phyloP scores from a whole-genome alignment of 2,888 invertebrate species.

The Adela reaumurella region DNA sequence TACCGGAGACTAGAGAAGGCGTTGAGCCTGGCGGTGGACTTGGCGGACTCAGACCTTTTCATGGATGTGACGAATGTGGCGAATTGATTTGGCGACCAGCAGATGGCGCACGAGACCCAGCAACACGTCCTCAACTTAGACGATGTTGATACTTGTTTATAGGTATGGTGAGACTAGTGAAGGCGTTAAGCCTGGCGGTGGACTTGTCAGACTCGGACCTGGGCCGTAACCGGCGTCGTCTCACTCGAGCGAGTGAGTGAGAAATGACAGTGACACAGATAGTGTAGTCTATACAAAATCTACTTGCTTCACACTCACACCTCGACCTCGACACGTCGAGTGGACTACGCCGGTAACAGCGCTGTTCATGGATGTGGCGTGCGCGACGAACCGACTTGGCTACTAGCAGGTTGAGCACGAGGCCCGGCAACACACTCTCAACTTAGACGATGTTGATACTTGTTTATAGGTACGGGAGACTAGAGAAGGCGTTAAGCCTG shows the following conservation, averaged over 20 bases:
- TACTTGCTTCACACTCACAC: no score
- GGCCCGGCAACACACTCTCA: constrained; percentile 68
- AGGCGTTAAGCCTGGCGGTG: constrained; percentile 80
- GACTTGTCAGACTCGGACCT: constrained; percentile 80
- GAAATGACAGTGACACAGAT: no score
- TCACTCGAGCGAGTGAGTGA: no score
- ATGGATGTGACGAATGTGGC: constrained; percentile 78
- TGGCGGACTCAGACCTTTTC: constrained; percentile 82
- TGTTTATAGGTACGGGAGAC: constrained; percentile 59
- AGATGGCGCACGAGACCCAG: constrained; percentile 67
- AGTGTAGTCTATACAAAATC: no score
- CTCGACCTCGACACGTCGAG: no score
- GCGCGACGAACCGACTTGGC: constrained; percentile 63
- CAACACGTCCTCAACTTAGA: constrained; percentile 56
- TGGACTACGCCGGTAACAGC: no score
- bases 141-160: constrained; percentile 15
- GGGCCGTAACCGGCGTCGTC: no score
- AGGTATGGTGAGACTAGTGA: constrained; percentile 63
- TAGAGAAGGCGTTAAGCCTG: constrained; percentile 79
- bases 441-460: not conserved
- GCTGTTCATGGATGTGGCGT: constrained; percentile 81
- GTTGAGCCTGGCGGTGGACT: constrained; percentile 79
- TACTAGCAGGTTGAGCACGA: constrained; percentile 64
- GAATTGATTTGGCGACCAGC: constrained; percentile 53
- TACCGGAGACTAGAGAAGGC: constrained; percentile 76